Base-by-base conservation (phyloP, 1,140 invertebrate genomes). In the Aphelenchoides fujianensis region DNA sequence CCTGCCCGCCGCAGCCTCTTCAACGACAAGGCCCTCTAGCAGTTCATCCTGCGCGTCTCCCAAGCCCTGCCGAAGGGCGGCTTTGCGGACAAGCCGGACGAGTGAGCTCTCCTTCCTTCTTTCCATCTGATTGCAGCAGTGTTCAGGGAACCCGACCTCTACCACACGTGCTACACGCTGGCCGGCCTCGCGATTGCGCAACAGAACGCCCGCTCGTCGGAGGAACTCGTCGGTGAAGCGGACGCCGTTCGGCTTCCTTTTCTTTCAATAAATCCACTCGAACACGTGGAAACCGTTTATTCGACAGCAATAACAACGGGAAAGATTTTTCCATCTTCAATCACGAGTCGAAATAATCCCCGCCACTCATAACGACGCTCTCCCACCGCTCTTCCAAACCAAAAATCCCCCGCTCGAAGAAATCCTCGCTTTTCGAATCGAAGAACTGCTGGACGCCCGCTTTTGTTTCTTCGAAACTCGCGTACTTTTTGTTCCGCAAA, bases 11-110 rank as follows among this genome's bases (percentile, higher is more conserved):
- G 31, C 7, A 57, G 72, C 16, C 61, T 80, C 27, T 79, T 77
- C 36, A 64, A 79, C 52, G 28, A 28, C 3, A 31, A 71, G 32
- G 93, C 93, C 61, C 87, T 98, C 71, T 95, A 98, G 87, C 92
- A 97, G 84, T 98, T 97, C 85, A 89, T 98, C 69, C 86, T 98
- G 69, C 87, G 94, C 16, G 96, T 93, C 84, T 97, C 94, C 84
- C 94, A 98, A 85, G 87, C 90, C 85, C 85, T 88, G n/a, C 86
- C 88, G 69, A 36, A 19, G 35, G 95, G 95, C n/a, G 95, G 95
- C 16, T 88, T 98, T 23, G 87, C 94, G 74, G 95, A 98, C 85
- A 98, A 98, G 87, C 95, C 95, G 72, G 91, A 90, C 81, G 96
- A 94, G 91, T 93, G 88, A n/a, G n/a, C n/a, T 27, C 34, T 61